Conservation (phyloP, 2,888 invertebrate species). For the Tethea ocularis region DNA sequence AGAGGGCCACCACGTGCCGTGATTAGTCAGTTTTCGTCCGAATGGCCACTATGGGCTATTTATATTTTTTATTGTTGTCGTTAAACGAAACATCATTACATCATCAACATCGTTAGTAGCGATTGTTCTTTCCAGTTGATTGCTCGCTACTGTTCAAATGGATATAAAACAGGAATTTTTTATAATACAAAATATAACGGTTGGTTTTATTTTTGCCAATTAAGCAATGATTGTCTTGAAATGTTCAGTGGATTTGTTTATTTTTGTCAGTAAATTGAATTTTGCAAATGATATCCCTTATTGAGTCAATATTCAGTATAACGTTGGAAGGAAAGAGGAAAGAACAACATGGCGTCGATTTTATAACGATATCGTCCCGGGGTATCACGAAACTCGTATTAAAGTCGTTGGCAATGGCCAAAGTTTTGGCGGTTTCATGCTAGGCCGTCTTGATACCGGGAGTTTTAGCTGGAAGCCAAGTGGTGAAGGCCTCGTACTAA, state of each 20-base stretch:
- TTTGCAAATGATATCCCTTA: conserved; percentile 2
- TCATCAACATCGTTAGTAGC: too few species aligned
- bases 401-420: conserved; percentile 60
- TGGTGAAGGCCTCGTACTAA: conserved; percentile 43
- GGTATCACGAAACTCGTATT: conserved; percentile 64
- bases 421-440: conserved; percentile 58
- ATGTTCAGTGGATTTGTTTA: neutral
- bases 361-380: conserved; percentile 61
- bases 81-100: conserved; percentile 65
- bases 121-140: conserved; percentile 56
- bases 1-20: conserved; percentile 70
- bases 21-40: conserved; percentile 72
- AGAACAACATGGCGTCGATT: conserved; percentile 57
- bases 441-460: conserved; percentile 52
- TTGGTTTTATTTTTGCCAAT: conserved; percentile 7
- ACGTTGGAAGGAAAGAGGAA: conserved; percentile 27
- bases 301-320: conserved; percentile 18
- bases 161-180: conserved; percentile 38
- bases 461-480: conserved; percentile 56
- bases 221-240: neutral
- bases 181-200: conserved; percentile 23
- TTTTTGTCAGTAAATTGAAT: neutral
- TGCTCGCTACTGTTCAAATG: conserved; percentile 45
- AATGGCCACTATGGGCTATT: conserved; percentile 55
- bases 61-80: conserved; percentile 72